Conservation (phyloP, 2,888 invertebrate species). For the Kryphioiulus occultus region DNA sequence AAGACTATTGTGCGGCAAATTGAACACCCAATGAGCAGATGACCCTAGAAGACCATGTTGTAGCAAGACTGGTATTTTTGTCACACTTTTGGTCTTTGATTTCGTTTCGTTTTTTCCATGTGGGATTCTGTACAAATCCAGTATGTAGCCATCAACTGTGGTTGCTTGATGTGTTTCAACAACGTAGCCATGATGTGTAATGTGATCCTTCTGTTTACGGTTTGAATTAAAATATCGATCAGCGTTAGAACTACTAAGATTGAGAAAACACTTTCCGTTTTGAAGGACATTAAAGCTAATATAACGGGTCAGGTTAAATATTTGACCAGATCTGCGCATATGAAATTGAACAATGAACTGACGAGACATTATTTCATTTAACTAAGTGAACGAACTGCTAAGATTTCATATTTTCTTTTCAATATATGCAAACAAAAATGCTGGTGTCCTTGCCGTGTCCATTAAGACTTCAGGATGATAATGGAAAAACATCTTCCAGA, state of each 20-base stretch:
- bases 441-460: neutral
- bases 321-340: no score
- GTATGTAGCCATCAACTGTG: constrained; percentile 65
- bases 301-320: no score
- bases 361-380: no score
- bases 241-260: no score
- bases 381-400: no score
- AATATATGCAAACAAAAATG: neutral
- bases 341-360: no score
- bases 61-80: constrained; percentile 65
- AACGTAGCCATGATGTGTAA: constrained; percentile 64
- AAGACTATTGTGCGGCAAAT: constrained; percentile 72
- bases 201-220: constrained; percentile 58
- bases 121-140: constrained; percentile 67
- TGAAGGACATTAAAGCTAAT: no score
- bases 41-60: constrained; percentile 84
- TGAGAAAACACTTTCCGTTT: no score
- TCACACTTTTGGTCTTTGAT: neutral
- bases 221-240: neutral
- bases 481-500: neutral
- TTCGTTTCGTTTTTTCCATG: constrained; percentile 56
- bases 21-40: constrained; percentile 79
- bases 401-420: no score
- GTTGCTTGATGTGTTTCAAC: constrained; percentile 63
- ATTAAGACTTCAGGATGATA: constrained; percentile 1